Conservation (phyloP, 92 coral and sea anemone species). For the Siderastrea siderea region DNA sequence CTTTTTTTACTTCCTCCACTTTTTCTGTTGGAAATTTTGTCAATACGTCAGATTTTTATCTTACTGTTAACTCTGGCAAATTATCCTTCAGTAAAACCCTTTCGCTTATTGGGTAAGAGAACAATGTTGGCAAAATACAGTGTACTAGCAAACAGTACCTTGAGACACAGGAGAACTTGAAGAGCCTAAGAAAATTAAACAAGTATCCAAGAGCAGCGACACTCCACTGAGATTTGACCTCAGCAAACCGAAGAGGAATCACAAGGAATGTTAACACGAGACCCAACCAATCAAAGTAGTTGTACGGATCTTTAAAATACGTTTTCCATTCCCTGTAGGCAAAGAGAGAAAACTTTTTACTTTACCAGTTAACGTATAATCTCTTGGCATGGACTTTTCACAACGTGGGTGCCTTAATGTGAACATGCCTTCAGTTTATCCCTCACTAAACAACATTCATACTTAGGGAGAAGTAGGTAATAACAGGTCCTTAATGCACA, state of each 20-base stretch:
- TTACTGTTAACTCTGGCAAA: too few species aligned
- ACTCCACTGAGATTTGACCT: slow-evolving; percentile 80
- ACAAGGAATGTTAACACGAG: slow-evolving; percentile 83
- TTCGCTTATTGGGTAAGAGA: neutral
- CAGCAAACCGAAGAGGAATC: slow-evolving; percentile 83
- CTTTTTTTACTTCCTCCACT: too few species aligned
- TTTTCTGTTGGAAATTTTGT: too few species aligned
- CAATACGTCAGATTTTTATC: too few species aligned
- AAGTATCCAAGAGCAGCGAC: slow-evolving; percentile 87
- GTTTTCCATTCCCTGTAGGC: slow-evolving; percentile 72
- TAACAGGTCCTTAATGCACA: neutral
- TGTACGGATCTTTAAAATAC: slow-evolving; percentile 84
- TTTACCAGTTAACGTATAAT: too few species aligned
- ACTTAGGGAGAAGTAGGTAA: too few species aligned
- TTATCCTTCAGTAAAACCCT: too few species aligned
- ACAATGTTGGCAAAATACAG: neutral
- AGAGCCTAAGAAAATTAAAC: slow-evolving; percentile 88
- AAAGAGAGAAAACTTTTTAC: neutral
- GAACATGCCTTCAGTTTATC: too few species aligned
- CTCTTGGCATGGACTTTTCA: too few species aligned
- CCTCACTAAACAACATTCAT: too few species aligned
- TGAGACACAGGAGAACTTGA: slow-evolving; percentile 92
- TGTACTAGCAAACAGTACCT: slow-evolving; percentile 60
- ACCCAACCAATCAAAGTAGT: slow-evolving; percentile 94
- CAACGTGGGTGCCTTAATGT: too few species aligned